Evolutionary conservation across 2,113 vertebrate genomes (phyloP).

Genomic region (Aptenodytes patagonicus): DNA sequence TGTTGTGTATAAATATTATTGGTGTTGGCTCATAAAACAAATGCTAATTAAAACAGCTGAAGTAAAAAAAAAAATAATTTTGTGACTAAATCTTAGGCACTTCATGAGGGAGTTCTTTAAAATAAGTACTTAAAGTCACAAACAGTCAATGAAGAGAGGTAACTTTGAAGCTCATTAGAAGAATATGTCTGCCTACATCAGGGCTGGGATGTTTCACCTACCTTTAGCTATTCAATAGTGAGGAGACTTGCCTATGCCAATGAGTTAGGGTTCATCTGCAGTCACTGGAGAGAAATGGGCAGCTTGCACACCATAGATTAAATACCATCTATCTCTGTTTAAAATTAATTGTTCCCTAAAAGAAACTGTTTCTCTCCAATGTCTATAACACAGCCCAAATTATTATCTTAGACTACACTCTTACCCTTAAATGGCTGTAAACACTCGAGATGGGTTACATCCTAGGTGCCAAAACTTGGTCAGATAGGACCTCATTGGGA

Average conservation of each 20-base stretch:
- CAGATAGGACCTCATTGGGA: background rate
- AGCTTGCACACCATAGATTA: background rate
- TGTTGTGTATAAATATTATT: background rate
- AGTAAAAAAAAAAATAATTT: background rate
- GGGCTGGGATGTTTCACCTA: background rate
- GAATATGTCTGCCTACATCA: background rate
- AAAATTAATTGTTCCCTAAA: background rate
- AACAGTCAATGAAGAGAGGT: background rate
- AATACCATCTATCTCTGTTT: background rate
- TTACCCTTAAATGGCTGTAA: background rate
- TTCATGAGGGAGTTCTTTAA: background rate
- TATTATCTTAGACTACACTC: background rate
- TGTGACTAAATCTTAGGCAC: background rate
- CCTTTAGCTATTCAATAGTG: background rate
- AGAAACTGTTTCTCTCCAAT: background rate
- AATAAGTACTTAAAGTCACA: background rate
- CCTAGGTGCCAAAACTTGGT: background rate
- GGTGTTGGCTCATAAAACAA: background rate
- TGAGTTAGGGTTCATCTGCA: background rate
- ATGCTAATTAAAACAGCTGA: background rate
- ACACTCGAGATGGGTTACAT: background rate
- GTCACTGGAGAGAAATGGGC: background rate
- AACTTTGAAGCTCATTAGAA: background rate
- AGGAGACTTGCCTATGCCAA: fast-evolving
- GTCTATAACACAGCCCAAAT: background rate